Evolutionary conservation across 2,797 vertebrate genomes (phyloP).

Genomic region (Acanthiza pusilla): DNA sequence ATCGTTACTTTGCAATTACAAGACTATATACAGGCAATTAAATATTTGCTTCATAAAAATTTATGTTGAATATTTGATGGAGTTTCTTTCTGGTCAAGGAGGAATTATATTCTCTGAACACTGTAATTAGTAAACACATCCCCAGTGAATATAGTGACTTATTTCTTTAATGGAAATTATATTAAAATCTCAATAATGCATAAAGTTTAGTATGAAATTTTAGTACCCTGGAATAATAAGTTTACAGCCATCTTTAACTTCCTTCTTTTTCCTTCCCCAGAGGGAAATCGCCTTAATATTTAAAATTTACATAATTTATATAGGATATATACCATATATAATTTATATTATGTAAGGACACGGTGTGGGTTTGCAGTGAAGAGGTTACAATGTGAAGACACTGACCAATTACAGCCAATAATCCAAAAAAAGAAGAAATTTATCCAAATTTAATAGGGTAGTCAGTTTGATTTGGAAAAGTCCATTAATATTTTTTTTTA

Average conservation of each 20-base stretch:
- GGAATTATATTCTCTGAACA: neutral
- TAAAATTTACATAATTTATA: neutral
- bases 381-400: neutral
- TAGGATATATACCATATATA: neutral
- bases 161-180: neutral
- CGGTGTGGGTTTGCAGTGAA: neutral
- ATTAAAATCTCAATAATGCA: neutral
- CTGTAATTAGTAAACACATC: neutral
- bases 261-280: neutral
- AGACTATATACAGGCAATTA: neutral
- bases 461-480: neutral
- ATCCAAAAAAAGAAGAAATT: neutral
- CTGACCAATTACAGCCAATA: fast-evolving
- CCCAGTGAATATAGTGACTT: neutral
- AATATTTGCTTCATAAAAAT: neutral
- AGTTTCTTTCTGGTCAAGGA: neutral
- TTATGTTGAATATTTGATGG: neutral
- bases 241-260: neutral
- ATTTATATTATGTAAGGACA: neutral
- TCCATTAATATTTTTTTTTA: neutral
- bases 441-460: neutral
- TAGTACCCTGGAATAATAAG: neutral
- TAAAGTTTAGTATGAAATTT: neutral
- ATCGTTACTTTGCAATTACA: neutral
- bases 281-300: neutral